Base-by-base conservation (phyloP, 2,797 vertebrate species). In the Eleutherodactylus coqui region DNA sequence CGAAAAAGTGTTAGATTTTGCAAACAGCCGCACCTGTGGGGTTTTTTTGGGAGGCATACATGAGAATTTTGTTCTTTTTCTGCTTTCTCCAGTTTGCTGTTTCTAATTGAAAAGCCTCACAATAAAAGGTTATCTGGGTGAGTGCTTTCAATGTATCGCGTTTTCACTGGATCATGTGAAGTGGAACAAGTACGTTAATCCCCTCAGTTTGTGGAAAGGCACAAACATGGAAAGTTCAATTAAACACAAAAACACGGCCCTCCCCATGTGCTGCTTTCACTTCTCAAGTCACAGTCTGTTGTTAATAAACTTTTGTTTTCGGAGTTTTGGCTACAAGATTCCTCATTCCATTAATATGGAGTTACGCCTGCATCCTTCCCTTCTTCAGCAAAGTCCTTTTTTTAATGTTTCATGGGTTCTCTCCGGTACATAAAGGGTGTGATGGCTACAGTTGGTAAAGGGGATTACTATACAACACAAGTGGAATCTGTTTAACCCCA, bases 71-170 rank as follows among this genome's bases (percentile, higher is more conserved):
- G 75, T 75, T 75, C 38, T 70, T 72, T 58, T 83, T 45, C 70
- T 79, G 53, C 77, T 80, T 80, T 75, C 55, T 67, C 47, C 34
- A 34, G 75, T 75, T 87, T 83, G 49, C 60, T 79, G 85, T 77
- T 83, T 78, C 69, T 29, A 82, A 83, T 55, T 87, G 64, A 87
- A 78, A 73, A 53, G n/a, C 69, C 72, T 36, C 43, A 75, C 49
- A 87, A 82, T 80, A 86, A 83, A 73, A 60, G 76, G 82, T 87
- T 87, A 81, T 87, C 47, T 87, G 86, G 86, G 86, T 85, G 82
- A 87, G 58, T 55, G 86, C 77, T 64, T 70, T 76, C 77, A n/a
- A 19, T 76, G 69, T 80, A 75, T 87, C 53, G 82, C 58, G 58
- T 75, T 87, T 87, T 87, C 82, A 80, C 75, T 80, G 67, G 77